Percentiles rank a stretch among this genome's conserved stretches.
Evolutionary conservation across 2,797 vertebrate species (phyloP).

Genomic region (Meda fulgida): DNA sequence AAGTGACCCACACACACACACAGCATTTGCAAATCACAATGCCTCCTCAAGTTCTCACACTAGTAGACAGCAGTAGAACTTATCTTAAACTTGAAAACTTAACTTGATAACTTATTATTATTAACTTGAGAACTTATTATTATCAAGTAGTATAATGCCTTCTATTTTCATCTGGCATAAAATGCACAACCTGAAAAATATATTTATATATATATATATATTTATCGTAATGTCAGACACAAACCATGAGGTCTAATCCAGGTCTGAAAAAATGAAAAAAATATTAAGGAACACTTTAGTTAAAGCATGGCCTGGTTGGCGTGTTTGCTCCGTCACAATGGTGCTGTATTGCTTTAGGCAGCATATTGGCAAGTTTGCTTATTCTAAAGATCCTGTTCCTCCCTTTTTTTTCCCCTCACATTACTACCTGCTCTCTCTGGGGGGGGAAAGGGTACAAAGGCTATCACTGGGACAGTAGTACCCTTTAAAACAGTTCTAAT

Average conservation of each 20-base stretch:
- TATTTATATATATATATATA: too few species aligned
- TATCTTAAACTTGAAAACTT: neutral
- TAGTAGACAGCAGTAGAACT: neutral
- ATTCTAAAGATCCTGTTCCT: too few species aligned
- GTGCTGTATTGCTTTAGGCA: neutral
- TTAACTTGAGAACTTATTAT: neutral
- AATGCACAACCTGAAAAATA: neutral
- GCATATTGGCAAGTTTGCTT: too few species aligned
- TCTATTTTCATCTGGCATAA: neutral
- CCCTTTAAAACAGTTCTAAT: too few species aligned
- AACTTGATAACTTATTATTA: neutral
- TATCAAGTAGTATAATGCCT: neutral
- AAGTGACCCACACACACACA: slow-evolving; percentile 62
- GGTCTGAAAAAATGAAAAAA: neutral
- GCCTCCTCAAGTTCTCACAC: neutral
- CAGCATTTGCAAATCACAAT: slow-evolving; percentile 61
- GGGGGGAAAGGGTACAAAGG: too few species aligned
- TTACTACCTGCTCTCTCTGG: too few species aligned
- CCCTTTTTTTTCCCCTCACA: too few species aligned
- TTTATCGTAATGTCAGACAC: too few species aligned
- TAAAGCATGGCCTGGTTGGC: neutral
- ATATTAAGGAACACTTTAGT: neutral
- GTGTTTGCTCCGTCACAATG: too few species aligned
- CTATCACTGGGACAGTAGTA: too few species aligned
- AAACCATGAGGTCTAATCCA: neutral